phyloP scores from a whole-genome alignment of 2,797 vertebrate species.

The Brachyrhaphis roseni region DNA sequence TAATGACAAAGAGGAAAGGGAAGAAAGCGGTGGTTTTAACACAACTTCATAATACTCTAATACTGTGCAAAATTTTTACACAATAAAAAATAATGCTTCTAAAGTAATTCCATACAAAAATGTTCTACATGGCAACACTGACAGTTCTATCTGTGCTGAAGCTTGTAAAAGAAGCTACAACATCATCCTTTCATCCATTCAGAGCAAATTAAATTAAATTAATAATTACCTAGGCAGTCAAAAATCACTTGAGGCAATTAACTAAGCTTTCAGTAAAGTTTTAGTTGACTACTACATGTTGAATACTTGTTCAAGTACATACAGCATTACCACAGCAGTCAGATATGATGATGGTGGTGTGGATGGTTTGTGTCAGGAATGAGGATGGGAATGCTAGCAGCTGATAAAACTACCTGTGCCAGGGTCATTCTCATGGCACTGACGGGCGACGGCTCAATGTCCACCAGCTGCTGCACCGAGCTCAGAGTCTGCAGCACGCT shows the following conservation, averaged over 20 bases:
- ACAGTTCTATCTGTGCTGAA: neutral
- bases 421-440: conserved; percentile 99
- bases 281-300: neutral
- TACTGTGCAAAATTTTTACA: neutral
- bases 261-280: neutral
- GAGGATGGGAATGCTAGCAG: conserved; percentile 57
- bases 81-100: neutral
- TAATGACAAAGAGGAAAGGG: neutral
- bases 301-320: conserved; percentile 10
- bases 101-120: neutral
- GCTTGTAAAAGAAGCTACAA: neutral
- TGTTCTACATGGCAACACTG: neutral
- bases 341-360: conserved; percentile 17
- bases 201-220: neutral
- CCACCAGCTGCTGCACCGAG: conserved; percentile 95
- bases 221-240: neutral
- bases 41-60: neutral
- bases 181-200: neutral
- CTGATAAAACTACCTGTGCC: conserved; percentile 90
- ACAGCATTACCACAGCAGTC: conserved; percentile 2
- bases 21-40: neutral
- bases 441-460: conserved; percentile 98
- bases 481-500: conserved; percentile 88
- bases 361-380: conserved; percentile 44
- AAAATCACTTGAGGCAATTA: neutral